Conservation (phyloP, 92 coral and sea anemone species). For the Zoanthus sansibaricus region DNA sequence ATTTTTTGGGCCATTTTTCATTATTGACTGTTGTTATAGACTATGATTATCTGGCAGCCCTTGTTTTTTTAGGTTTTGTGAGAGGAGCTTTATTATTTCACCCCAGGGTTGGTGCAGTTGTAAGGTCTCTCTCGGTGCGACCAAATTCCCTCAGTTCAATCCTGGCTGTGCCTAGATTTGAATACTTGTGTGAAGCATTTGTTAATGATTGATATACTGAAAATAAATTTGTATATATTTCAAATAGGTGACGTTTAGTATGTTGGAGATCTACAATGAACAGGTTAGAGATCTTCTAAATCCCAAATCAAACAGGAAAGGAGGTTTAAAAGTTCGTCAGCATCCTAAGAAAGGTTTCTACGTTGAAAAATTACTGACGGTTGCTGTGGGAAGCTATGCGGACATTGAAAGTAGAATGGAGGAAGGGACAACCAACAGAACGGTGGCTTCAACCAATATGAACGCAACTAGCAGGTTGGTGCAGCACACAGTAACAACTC, state of each 20-base stretch:
- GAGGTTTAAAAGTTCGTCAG: slow-evolving; percentile 90
- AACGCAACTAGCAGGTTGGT: slow-evolving; percentile 99
- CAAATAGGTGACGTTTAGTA: slow-evolving; percentile 83
- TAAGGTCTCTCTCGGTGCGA: too few species aligned
- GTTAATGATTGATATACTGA: neutral
- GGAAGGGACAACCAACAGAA: slow-evolving; percentile 91
- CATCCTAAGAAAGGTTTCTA: slow-evolving; percentile 98
- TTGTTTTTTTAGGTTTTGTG: too few species aligned
- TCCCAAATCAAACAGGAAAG: slow-evolving; percentile 78
- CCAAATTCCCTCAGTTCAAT: too few species aligned
- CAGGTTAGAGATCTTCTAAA: slow-evolving; percentile 94
- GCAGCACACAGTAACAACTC: neutral
- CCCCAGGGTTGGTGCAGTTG: too few species aligned
- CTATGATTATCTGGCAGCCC: too few species aligned
- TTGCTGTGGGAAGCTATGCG: slow-evolving; percentile 79
- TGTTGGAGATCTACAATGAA: slow-evolving; percentile 97
- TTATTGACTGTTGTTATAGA: too few species aligned
- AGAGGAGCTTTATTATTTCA: too few species aligned
- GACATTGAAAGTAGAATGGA: slow-evolving; percentile 93
- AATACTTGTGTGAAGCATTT: too few species aligned
- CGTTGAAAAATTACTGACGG: slow-evolving; percentile 80
- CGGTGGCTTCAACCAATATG: slow-evolving; percentile 97
- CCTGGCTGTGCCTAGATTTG: too few species aligned
- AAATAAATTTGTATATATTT: neutral
- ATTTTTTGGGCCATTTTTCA: too few species aligned